Conservation (phyloP, 1,140 invertebrate species). For the Cotesia typhae region DNA sequence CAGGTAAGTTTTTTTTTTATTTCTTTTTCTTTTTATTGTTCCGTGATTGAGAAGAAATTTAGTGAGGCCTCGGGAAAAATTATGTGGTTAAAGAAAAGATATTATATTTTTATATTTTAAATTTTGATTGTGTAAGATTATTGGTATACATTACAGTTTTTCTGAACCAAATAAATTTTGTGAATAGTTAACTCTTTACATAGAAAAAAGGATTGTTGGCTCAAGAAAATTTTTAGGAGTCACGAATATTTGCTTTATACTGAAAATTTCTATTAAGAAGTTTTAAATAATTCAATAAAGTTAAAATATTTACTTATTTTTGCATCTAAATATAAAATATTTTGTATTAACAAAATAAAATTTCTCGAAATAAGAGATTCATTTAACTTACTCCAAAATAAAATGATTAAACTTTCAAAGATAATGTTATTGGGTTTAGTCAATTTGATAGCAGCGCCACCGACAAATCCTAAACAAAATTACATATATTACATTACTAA, state of each 20-base stretch:
- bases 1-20: not conserved
- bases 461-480: too few relatives aligned
- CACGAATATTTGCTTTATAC: too few relatives aligned
- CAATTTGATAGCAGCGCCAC: too few relatives aligned
- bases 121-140: not conserved
- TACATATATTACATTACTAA: too few relatives aligned
- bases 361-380: too few relatives aligned
- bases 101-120: not conserved
- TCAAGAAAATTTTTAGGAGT: too few relatives aligned
- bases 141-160: not conserved
- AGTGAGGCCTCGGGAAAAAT: not conserved
- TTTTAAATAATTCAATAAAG: not conserved
- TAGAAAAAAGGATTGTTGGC: not conserved
- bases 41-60: not conserved
- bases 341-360: too few relatives aligned
- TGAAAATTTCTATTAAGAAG: too few relatives aligned
- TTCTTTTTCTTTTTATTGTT: not conserved
- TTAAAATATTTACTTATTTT: not conserved
- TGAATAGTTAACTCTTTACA: not conserved
- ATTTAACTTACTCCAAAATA: too few relatives aligned
- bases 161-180: not conserved
- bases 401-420: too few relatives aligned
- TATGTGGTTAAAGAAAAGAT: not conserved
- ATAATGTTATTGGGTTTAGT: too few relatives aligned
- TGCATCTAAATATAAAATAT: too few relatives aligned